Base-by-base conservation (phyloP, 2,113 vertebrate species). In the Hemichromis elongatus region DNA sequence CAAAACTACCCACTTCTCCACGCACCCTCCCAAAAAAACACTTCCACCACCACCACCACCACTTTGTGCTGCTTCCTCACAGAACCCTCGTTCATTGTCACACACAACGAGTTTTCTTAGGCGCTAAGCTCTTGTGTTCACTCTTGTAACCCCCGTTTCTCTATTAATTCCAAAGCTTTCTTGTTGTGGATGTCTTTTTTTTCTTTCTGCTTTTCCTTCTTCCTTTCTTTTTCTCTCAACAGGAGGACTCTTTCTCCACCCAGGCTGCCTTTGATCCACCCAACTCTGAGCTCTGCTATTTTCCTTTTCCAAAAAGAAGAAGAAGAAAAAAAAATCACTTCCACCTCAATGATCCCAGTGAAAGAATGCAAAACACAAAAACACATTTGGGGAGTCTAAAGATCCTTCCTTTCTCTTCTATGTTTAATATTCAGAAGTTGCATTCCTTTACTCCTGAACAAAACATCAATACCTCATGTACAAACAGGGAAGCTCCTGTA, bases 91-190 rank as follows among this genome's bases (percentile, higher is more conserved):
- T 86, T 88, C 86, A 28, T 82, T 84, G 90, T 90, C 86, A 86
- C 79, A 89, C 82, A 79, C 50, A 57, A 14, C 9, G 12, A 86
- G 83, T 81, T 90, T 93, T 94, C 93, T 95, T 93, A 92, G 92
- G 91, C 90, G 90, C 94, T 96, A 95, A 95, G 91, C 91, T 92
- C 90, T 89, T 90, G 85, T 92, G 90, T 90, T 91, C 90, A 78
- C 80, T 91, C 81, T 79, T 89, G 89, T 91, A 85, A 26, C 81
- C 37, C 81, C 33, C 14, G 5, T 66, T 24, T 80, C 84, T 81
- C 81, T 73, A 82, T 93, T 77, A 77, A 86, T 88, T 90, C 88
- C 81, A 86, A 83, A 86, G 87, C 86, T 81, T 93, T 87, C 89
- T 90, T 84, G 79, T 90, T 77, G 84, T 77, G 70, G 81, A 73